Evolutionary conservation across 2,888 invertebrate genomes (phyloP).

Genomic region (Luperina nickerlii): DNA sequence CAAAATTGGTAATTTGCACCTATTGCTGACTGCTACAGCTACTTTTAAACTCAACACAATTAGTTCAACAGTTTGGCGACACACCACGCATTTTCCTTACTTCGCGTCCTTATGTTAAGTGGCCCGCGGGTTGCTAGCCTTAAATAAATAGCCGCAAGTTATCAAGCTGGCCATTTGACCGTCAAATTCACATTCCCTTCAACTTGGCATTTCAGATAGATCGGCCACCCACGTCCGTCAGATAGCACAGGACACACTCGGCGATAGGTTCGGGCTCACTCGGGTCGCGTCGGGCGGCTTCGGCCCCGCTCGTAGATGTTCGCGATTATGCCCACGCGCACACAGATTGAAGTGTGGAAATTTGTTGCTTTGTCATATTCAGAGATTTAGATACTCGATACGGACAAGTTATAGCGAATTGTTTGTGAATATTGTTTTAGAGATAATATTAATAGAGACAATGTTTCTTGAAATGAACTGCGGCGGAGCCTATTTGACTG

Average conservation of each 20-base stretch:
- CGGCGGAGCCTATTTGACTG: constrained; percentile 46
- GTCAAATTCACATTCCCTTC: constrained; percentile 72
- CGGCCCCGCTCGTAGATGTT: constrained; percentile 70
- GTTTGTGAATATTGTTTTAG: constrained; percentile 66
- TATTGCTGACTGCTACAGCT: neutral
- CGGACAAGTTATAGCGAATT: constrained; percentile 68
- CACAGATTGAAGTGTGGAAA: constrained; percentile 72
- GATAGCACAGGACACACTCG: constrained; percentile 67
- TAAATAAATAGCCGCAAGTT: constrained; percentile 63
- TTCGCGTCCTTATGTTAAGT: constrained; percentile 32
- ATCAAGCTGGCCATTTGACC: constrained; percentile 65
- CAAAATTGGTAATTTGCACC: neutral
- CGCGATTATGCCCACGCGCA: constrained; percentile 79
- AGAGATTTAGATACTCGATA: constrained; percentile 71
- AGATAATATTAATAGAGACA: constrained; percentile 68
- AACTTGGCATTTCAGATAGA: constrained; percentile 71
- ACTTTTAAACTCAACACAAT: neutral
- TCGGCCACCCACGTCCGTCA: constrained; percentile 71
- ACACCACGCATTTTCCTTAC: constrained; percentile 15
- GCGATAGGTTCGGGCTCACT: constrained; percentile 68
- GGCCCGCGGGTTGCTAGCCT: constrained; percentile 52
- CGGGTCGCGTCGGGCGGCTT: constrained; percentile 75
- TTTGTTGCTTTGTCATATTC: constrained; percentile 72
- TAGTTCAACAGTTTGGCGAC: neutral
- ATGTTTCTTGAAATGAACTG: constrained; percentile 66